Percentiles rank a stretch among this genome's conserved stretches.
Evolutionary conservation across 2,113 vertebrate species (phyloP).

Genomic region (Leiothrix lutea): DNA sequence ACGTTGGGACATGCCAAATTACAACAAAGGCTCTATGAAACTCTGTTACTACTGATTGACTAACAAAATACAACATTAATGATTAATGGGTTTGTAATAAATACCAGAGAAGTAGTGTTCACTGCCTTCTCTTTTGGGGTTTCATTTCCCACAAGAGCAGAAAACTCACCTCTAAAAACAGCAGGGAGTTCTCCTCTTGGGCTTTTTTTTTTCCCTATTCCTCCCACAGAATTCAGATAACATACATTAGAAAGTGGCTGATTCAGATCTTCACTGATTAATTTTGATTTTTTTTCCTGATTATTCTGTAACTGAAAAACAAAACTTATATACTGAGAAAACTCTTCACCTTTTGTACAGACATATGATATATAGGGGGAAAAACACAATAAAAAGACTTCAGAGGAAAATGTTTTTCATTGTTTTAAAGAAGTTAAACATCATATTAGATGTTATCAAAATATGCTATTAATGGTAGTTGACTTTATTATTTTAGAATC

Average conservation of each 20-base stretch:
- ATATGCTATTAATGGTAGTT: background rate
- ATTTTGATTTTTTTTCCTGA: background rate
- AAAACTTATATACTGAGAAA: background rate
- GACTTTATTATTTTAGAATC: background rate
- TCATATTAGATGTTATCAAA: background rate
- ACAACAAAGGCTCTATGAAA: background rate
- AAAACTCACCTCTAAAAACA: background rate
- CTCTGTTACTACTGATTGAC: background rate
- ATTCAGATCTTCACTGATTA: background rate
- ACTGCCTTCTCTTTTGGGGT: background rate
- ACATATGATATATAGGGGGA: accelerated
- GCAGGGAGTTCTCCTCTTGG: background rate
- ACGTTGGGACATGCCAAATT: background rate
- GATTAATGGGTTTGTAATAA: background rate
- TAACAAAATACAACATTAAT: background rate
- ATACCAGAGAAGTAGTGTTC: background rate
- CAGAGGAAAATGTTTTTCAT: background rate
- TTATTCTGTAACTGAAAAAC: background rate
- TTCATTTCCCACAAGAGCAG: background rate
- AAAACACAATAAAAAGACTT: background rate
- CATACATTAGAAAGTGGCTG: background rate
- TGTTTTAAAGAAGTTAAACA: background rate
- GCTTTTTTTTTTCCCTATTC: background rate
- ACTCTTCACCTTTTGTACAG: accelerated
- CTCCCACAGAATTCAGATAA: background rate